phyloP scores from a whole-genome alignment of 2,888 invertebrate species.

The Amphipoea lucens region DNA sequence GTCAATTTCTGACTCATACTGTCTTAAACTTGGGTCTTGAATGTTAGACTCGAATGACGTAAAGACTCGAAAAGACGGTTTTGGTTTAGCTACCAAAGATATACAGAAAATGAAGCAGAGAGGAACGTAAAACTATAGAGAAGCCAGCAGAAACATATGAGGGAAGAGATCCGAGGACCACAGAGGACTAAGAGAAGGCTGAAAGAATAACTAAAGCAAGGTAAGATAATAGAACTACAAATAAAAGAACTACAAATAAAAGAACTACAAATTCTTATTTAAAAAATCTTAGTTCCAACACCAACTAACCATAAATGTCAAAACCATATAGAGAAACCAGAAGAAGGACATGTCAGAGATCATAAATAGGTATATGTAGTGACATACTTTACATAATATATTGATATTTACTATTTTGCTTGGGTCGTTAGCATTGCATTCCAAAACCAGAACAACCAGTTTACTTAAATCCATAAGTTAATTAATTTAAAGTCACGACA shows the following conservation, averaged over 20 bases:
- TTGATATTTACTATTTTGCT: conserved; percentile 19
- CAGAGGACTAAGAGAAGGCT: not conserved
- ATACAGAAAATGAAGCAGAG: not conserved
- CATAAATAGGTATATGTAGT: not conserved
- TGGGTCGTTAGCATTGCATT: conserved; percentile 38
- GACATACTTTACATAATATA: not conserved
- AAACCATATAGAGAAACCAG: not conserved
- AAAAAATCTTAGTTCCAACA: too few relatives aligned
- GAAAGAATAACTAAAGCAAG: too few relatives aligned
- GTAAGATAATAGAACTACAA: too few relatives aligned
- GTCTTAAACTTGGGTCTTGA: not conserved
- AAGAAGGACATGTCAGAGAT: not conserved
- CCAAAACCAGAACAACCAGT: conserved; percentile 30
- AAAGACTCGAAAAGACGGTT: not conserved
- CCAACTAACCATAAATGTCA: too few relatives aligned
- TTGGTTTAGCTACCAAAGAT: not conserved
- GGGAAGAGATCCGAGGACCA: not conserved
- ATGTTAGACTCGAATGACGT: not conserved
- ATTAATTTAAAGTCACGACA: not conserved
- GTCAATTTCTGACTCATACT: not conserved
- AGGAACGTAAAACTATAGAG: too few relatives aligned
- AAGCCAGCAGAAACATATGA: not conserved
- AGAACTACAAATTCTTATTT: too few relatives aligned
- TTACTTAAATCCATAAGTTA: conserved; percentile 9
- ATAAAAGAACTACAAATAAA: too few relatives aligned